phyloP scores from a whole-genome alignment of 1,140 invertebrate species.

The Drosophila eugracilis region DNA sequence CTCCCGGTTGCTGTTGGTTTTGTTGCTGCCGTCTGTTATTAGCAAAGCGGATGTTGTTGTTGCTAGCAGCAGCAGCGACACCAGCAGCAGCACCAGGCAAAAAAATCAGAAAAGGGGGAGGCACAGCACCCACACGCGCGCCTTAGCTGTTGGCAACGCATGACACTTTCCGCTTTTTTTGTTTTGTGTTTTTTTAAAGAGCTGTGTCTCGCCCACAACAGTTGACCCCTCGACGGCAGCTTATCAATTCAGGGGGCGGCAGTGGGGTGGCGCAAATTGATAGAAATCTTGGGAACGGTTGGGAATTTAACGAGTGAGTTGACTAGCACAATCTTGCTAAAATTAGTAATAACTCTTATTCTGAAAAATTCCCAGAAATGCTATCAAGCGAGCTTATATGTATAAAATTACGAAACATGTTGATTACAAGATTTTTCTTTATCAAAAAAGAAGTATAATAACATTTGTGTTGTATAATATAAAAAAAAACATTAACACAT shows the following conservation, averaged over 20 bases:
- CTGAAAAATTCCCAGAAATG: too few relatives aligned
- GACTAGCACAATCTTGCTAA: background rate
- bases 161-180: constrained; percentile 56
- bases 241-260: constrained; percentile 47
- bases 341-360: background rate
- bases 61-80: constrained; percentile 37
- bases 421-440: too few relatives aligned
- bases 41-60: constrained; percentile 81
- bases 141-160: constrained; percentile 61
- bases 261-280: constrained; percentile 1
- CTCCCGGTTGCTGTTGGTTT: constrained; percentile 53
- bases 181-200: constrained; percentile 19
- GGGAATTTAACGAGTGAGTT: background rate
- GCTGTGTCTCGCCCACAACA: constrained; percentile 57
- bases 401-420: too few relatives aligned
- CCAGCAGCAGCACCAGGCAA: background rate
- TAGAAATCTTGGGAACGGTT: constrained; percentile 14
- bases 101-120: constrained; percentile 31
- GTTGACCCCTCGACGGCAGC: constrained; percentile 53
- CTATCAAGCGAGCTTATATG: too few relatives aligned
- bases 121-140: constrained; percentile 63
- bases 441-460: too few relatives aligned
- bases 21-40: constrained; percentile 66
- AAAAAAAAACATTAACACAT: too few relatives aligned
- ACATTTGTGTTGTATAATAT: too few relatives aligned